Conservation (phyloP, 2,888 invertebrate species). For the Rutpela maculata region DNA sequence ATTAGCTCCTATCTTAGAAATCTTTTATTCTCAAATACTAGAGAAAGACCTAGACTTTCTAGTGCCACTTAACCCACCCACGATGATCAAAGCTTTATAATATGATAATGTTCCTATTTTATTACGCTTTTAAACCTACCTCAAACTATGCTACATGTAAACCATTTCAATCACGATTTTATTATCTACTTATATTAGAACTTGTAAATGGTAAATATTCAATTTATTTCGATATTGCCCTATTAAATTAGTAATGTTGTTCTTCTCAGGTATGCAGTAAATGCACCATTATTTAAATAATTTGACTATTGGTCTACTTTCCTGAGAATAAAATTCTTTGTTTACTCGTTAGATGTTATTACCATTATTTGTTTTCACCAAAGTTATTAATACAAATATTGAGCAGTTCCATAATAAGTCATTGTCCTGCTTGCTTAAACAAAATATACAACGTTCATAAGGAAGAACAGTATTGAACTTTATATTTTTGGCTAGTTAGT, state of each 20-base stretch:
- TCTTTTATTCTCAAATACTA: no score
- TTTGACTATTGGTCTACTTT: neutral
- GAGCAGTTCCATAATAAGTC: no score
- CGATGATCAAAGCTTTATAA: constrained; percentile 13
- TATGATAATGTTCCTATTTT: constrained; percentile 32
- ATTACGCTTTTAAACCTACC: constrained; percentile 11
- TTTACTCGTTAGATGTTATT: no score
- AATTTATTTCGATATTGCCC: constrained; percentile 23
- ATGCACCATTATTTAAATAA: neutral
- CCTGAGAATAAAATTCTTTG: no score
- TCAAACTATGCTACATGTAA: constrained; percentile 18
- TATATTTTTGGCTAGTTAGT: no score
- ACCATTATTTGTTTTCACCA: no score
- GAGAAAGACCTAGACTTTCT: neutral
- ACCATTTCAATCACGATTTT: constrained; percentile 36
- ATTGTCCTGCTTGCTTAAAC: no score
- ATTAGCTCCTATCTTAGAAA: neutral
- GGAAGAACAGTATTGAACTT: no score
- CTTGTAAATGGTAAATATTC: constrained; percentile 24
- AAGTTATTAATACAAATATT: no score
- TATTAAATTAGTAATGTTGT: constrained; percentile 7
- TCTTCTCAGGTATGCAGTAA: neutral
- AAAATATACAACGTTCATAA: no score
- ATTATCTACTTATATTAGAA: constrained; percentile 27
- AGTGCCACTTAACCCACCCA: constrained; percentile 22